Evolutionary conservation across 2,888 invertebrate species (phyloP), one percentile per base, ranked within the genome.

Genomic region (Aporophyla nigra): DNA sequence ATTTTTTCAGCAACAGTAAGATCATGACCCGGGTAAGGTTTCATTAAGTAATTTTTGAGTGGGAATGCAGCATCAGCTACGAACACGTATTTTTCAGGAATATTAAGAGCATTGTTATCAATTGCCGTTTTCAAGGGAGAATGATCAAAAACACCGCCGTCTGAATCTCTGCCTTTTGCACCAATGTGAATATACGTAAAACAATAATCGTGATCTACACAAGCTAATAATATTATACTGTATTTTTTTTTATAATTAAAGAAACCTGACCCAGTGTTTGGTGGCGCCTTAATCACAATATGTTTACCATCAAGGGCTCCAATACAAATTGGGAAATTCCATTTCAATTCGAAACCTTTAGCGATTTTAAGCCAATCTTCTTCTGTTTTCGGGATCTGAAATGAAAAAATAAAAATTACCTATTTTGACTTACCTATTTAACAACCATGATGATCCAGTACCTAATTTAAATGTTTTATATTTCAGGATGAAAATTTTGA

Each of bases 141-240:
- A 67, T 74, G 27, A 65, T 74, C 76, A 66, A 76, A 79, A 58
- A 79, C 74, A 63, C 77, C 76, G 66, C 82, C 76, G 46, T 81
- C 78, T 56, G 65, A 76, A 67, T 76, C 63, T 76, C 72, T 76
- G 51, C 76, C 82, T 69, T 82, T 74, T 61, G 71, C 70, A 59
- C 76, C 74, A 54, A 76, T 68, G 62, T 81, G 71, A 58, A 62
- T 70, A 54, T 72, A 81, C 49, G 71, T 74, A 71, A 78, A 82
- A 71, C 72, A 76, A 66, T 79, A 82, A 62, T 82, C 76, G 71
- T 71, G 56, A 78, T 83, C 78, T 65, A 78, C 80, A 61, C 74
- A 73, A 75, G 80, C 83, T 73, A 80, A 65, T 68, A 80, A 66
- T 58, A 80, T 71, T 70, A 84, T 56, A 67, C 81, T 81, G 68